phyloP scores from a whole-genome alignment of 2,113 vertebrate species.

The Pleuronectes platessa region DNA sequence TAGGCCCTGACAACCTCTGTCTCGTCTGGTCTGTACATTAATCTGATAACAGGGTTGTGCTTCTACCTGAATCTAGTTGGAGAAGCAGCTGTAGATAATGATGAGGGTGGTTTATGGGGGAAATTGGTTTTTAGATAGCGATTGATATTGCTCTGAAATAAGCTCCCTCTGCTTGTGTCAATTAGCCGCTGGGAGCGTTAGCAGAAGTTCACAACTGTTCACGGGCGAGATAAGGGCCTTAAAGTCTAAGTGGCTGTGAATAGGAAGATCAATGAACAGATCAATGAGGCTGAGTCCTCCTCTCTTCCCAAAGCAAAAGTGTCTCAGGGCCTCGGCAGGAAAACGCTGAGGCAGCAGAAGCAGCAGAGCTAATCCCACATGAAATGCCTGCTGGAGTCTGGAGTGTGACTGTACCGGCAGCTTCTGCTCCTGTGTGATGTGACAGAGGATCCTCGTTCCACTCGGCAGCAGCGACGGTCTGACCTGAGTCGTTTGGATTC shows the following conservation, averaged over 20 bases:
- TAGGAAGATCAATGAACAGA: constrained; percentile 67
- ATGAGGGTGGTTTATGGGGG: not conserved
- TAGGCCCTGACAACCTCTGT: constrained; percentile 9
- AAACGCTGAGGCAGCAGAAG: constrained; percentile 36
- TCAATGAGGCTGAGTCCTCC: constrained; percentile 62
- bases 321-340: constrained; percentile 31
- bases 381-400: constrained; percentile 27
- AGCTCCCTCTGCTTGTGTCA: constrained; percentile 47
- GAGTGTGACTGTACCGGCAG: constrained; percentile 15
- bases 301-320: constrained; percentile 53
- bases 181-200: constrained; percentile 37
- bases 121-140: constrained; percentile 33
- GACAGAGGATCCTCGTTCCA: not conserved
- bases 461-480: not conserved
- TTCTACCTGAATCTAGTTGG: constrained; percentile 31
- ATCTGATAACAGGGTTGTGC: constrained; percentile 34
- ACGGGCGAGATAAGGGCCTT: constrained; percentile 60
- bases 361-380: constrained; percentile 46
- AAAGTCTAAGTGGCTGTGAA: constrained; percentile 73
- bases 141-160: constrained; percentile 42
- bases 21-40: constrained; percentile 30
- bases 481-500: not conserved
- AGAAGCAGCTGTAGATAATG: constrained; percentile 35
- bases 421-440: not conserved
- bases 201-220: constrained; percentile 58